Conservation (phyloP, 2,797 vertebrate genomes). For the Gouania willdenowi region DNA sequence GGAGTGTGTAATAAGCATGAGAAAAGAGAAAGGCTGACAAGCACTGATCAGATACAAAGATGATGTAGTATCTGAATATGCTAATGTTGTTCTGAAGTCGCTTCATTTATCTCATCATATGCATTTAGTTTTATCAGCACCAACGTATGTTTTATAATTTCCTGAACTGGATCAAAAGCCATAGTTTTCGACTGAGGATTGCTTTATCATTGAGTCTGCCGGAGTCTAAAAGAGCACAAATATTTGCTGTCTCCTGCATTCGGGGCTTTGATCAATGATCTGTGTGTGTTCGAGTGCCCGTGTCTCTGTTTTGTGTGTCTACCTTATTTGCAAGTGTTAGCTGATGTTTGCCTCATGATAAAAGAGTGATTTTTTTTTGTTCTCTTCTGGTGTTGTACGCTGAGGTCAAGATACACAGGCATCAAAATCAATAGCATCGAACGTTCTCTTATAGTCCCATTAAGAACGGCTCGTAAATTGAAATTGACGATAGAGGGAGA, state of each 20-base stretch:
- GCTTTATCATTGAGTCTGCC: constrained; percentile 37
- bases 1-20: background rate
- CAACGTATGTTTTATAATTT: constrained; percentile 32
- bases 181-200: constrained; percentile 13
- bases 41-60: constrained; percentile 9
- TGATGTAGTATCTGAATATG: constrained; percentile 12
- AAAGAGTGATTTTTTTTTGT: constrained; percentile 37
- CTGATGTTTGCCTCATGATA: constrained; percentile 53
- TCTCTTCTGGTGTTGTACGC: constrained; percentile 37
- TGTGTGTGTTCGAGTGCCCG: constrained; percentile 6
- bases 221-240: constrained; percentile 48
- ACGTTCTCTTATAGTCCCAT: constrained; percentile 69
- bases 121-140: constrained; percentile 22
- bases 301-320: constrained; percentile 1
- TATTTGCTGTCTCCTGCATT: constrained; percentile 60
- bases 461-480: constrained; percentile 68
- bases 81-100: constrained; percentile 1
- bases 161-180: constrained; percentile 32
- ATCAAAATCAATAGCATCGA: constrained; percentile 70
- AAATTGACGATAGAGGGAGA: constrained; percentile 60
- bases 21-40: constrained; percentile 5
- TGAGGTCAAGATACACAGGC: constrained; percentile 61
- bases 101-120: constrained; percentile 15
- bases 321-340: constrained; percentile 21
- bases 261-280: constrained; percentile 60